Evolutionary conservation across 2,888 invertebrate species (phyloP).

Genomic region (Oligia fasciuncula): DNA sequence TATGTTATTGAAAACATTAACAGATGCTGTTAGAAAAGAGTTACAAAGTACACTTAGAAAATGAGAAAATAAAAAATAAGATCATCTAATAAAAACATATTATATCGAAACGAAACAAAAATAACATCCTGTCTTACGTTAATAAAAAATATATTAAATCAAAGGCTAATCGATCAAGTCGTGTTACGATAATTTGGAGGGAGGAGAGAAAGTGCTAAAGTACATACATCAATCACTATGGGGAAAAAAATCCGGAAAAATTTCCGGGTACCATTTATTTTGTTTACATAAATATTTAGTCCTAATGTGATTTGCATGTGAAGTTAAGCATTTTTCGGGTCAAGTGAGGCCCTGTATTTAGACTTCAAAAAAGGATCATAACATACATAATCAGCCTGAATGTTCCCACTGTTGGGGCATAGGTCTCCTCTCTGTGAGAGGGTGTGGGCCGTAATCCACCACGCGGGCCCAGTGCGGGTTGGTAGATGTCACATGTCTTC

Average conservation of each 20-base stretch:
- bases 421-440: too few relatives aligned
- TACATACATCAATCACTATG: constrained; percentile 48
- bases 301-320: constrained; percentile 7
- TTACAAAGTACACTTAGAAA: neutral
- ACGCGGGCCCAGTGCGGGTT: too few relatives aligned
- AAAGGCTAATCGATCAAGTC: constrained; percentile 42
- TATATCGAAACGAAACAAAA: neutral
- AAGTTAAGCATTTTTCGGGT: neutral
- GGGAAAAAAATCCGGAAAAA: neutral
- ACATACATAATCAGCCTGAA: too few relatives aligned
- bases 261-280: constrained; percentile 4
- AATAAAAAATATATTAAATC: neutral
- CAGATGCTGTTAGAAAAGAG: neutral
- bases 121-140: neutral
- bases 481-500: too few relatives aligned
- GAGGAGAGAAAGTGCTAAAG: constrained; percentile 11
- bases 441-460: too few relatives aligned
- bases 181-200: constrained; percentile 29
- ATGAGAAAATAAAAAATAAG: neutral
- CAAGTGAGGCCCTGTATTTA: neutral
- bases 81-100: neutral
- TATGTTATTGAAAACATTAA: neutral
- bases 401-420: too few relatives aligned
- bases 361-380: neutral
- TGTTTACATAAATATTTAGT: constrained; percentile 26